phyloP scores from a whole-genome alignment of 1,140 invertebrate genomes.

The Babylonia areolata region DNA sequence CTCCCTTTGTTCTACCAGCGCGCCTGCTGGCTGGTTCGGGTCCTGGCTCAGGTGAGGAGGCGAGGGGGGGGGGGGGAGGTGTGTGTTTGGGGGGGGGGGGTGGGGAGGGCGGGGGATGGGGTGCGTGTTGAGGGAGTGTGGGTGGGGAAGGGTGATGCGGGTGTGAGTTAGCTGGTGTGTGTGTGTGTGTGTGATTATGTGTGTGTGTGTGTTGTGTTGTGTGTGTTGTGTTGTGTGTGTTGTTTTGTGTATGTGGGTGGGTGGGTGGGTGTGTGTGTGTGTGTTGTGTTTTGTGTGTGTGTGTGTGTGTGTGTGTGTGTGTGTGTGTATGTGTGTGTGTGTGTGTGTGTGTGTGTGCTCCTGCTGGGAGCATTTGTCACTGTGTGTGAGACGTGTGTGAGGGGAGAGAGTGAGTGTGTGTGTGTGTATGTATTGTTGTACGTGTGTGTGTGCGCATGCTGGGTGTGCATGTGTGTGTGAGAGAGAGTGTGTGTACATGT shows the following conservation, averaged over 20 bases:
- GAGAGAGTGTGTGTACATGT: not conserved
- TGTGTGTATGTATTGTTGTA: not conserved
- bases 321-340: not conserved
- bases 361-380: too few relatives aligned
- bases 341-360: constrained; percentile 26
- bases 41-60: constrained; percentile 9
- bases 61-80: too few relatives aligned
- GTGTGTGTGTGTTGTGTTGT: too few relatives aligned
- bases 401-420: too few relatives aligned
- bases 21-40: constrained; percentile 25
- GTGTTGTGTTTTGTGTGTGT: too few relatives aligned
- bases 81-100: not conserved
- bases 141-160: not conserved
- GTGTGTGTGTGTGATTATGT: not conserved
- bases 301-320: not conserved
- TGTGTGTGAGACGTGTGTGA: too few relatives aligned
- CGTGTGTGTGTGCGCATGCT: not conserved
- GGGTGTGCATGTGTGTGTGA: not conserved
- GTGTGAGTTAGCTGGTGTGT: not conserved
- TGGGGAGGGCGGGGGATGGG: too few relatives aligned
- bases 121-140: too few relatives aligned
- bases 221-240: too few relatives aligned
- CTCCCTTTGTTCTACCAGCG: constrained; percentile 17
- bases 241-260: too few relatives aligned
- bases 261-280: too few relatives aligned